Evolutionary conservation across 92 coral and sea anemone genomes (phyloP).

Genomic region (Muricea muricata): DNA sequence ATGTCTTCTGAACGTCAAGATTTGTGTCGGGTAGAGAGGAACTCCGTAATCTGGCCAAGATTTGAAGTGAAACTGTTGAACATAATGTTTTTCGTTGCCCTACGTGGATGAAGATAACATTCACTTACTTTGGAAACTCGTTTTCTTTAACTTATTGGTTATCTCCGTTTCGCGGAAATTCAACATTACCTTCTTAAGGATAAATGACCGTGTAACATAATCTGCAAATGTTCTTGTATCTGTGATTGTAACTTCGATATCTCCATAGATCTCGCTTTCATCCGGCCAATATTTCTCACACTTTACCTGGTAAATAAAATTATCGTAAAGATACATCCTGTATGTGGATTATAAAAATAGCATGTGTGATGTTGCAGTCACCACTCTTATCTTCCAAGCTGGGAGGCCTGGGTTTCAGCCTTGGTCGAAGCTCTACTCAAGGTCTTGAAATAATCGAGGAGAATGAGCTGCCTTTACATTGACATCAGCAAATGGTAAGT

Average conservation of each 20-base stretch:
- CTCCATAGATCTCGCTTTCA: neutral
- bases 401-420: no score
- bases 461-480: no score
- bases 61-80: neutral
- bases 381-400: no score
- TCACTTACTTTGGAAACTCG: neutral
- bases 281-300: conserved; percentile 28
- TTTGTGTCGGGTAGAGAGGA: conserved; percentile 7
- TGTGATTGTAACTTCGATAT: neutral
- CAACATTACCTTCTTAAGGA: neutral
- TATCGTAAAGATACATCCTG: no score
- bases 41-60: conserved; percentile 14
- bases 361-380: no score
- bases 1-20: conserved; percentile 5
- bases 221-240: conserved; percentile 17
- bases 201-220: neutral
- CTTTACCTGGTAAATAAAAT: neutral
- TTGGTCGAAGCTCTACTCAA: no score
- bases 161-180: no score
- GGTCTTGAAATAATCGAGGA: no score
- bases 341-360: no score
- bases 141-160: no score
- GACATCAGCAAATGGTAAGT: no score
- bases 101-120: neutral
- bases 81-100: neutral